Evolutionary conservation across 2,888 invertebrate species (phyloP), one percentile per base, ranked within the genome.

Genomic region (Agrochola macilenta): DNA sequence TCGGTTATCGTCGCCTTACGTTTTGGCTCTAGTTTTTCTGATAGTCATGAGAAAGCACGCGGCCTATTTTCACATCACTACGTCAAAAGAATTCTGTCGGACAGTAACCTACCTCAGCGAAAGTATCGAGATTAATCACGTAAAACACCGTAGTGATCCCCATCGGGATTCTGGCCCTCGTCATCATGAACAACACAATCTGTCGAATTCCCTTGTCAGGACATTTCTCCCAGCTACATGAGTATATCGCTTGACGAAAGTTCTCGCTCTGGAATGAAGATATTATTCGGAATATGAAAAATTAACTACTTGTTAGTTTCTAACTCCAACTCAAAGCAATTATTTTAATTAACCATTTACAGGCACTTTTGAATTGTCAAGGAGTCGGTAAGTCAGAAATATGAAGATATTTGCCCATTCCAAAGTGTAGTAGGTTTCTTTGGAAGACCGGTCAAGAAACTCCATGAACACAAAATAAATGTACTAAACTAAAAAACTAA

Each of bases 191-290:
- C 43, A 95, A 83, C 23, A 96, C 89, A 23, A 90, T 93, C 76
- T 91, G 92, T 66, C 93, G 90, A 26, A 90, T 83, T 65, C 86
- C 76, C 60, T 83, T 88, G 79, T 93, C 82, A 0, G 90, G 77
- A 12, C 89, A 83, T 52, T 89, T 91, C 82, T 95, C 95, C 95
- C 96, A 96, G 9, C 92, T 92, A 73, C 94, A 94, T 1, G 92
- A 89, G 77, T 95, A 96, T 77, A 95, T 92, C 0, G 94, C 90
- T 86, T 92, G 89, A 2, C 93, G 92, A 35, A 95, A 90, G 1
- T 85, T 85, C 70, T 93, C 89, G 74, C 93, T 93, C 96, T 95
- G 74, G 17, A 78, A 87, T 75, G 52, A 23, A 69, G 52, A 70
- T 14, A 63, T 8, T 9, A 20, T 35, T 61, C 11, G 20, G 35